These are phyloP conservation scores for Heliconius eleuchia DNA, from an alignment of 1,140 invertebrate genomes.

Conservation along the genomic window DNA sequence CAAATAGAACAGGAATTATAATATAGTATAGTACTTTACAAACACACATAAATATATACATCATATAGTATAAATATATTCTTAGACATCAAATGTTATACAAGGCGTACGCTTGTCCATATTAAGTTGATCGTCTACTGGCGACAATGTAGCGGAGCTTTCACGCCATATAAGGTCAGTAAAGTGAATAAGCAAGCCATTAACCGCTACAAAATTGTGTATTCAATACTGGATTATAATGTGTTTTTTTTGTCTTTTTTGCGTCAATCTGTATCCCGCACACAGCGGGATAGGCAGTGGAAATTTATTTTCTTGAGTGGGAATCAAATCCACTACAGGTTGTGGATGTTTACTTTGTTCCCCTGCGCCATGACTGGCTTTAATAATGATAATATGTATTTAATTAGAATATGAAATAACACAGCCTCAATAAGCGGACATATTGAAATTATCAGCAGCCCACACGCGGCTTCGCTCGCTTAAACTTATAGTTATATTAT, in stretches of 20 bases:
- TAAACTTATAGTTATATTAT: no score
- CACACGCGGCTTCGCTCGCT: no score
- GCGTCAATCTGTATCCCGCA: no score
- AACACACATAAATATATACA: neutral
- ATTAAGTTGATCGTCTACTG: constrained; percentile 44
- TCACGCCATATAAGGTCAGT: constrained; percentile 72
- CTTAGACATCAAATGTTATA: constrained; percentile 7
- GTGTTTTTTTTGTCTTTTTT: no score
- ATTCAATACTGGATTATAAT: constrained; percentile 65
- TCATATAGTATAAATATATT: constrained; percentile 3
- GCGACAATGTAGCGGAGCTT: constrained; percentile 73
- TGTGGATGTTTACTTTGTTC: no score
- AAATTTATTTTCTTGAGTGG: no score
- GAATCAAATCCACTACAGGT: no score
- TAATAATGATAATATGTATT: constrained; percentile 37
- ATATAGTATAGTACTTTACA: neutral
- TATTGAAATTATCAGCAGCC: neutral
- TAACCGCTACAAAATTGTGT: constrained; percentile 56
- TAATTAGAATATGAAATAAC: constrained; percentile 56
- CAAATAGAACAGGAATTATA: no score
- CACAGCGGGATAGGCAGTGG: no score
- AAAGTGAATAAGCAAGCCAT: constrained; percentile 68
- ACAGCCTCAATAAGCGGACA: neutral
- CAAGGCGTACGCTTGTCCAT: constrained; percentile 34
- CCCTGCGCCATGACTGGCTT: no score